Conservation (phyloP, 2,113 vertebrate genomes). For the Passerina amoena region DNA sequence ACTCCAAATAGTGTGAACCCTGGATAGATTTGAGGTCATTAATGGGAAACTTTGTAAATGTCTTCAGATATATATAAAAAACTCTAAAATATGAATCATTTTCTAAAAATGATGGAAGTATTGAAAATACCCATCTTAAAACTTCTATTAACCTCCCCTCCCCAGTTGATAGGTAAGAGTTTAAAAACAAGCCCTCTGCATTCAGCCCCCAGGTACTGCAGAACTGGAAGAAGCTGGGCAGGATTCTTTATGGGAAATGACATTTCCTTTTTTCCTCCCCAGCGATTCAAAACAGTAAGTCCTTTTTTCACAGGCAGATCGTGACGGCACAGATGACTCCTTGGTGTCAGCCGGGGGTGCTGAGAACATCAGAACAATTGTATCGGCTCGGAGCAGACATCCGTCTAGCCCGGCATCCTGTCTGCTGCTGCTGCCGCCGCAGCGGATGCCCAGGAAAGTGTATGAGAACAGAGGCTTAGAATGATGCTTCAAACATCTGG, state of each 20-base stretch:
- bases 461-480: background rate
- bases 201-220: background rate
- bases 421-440: background rate
- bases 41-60: background rate
- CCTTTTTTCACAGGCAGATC: background rate
- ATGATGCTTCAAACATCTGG: slow-evolving; percentile 34
- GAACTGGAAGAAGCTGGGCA: background rate
- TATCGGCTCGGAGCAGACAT: slow-evolving; percentile 57
- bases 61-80: background rate
- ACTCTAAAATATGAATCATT: background rate
- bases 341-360: slow-evolving; percentile 11
- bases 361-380: slow-evolving; percentile 46
- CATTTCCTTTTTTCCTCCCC: background rate
- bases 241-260: background rate
- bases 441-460: background rate
- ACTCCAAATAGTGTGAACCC: background rate
- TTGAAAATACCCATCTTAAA: background rate
- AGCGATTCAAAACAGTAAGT: background rate
- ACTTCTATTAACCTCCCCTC: background rate
- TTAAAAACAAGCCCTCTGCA: background rate
- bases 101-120: background rate
- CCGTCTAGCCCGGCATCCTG: slow-evolving; percentile 54
- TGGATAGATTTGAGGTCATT: background rate
- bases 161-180: background rate
- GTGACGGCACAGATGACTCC: slow-evolving; percentile 2